Evolutionary conservation across 2,797 vertebrate genomes (phyloP).

Genomic region (Periparus ater): DNA sequence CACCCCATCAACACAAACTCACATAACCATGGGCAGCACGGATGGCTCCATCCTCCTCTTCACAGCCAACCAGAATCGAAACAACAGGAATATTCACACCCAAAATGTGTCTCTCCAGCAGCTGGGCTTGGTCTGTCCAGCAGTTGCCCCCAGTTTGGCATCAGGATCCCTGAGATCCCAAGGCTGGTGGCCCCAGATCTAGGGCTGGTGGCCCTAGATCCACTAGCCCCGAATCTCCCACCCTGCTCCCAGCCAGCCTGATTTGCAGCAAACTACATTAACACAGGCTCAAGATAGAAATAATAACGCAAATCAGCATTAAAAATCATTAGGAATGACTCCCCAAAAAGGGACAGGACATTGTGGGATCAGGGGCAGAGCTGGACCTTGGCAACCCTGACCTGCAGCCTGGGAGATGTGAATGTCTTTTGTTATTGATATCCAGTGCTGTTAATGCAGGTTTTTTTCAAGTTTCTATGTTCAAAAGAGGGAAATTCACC

Average conservation of each 20-base stretch:
- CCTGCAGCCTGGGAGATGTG: not conserved
- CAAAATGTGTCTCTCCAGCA: not conserved
- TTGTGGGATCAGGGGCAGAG: too few species aligned
- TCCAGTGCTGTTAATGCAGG: not conserved
- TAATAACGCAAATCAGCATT: not conserved
- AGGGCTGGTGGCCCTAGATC: not conserved
- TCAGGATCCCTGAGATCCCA: not conserved
- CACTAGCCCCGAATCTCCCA: too few species aligned
- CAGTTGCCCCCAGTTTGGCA: not conserved
- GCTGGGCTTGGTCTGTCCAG: not conserved
- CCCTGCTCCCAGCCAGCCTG: not conserved
- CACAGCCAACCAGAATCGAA: not conserved
- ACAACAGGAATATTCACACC: not conserved
- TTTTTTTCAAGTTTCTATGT: not conserved
- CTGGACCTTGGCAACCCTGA: not conserved
- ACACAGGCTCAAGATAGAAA: not conserved
- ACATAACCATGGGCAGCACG: fast-evolving
- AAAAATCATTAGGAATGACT: not conserved
- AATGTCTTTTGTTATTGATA: not conserved
- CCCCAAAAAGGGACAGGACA: not conserved
- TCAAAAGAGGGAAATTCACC: not conserved
- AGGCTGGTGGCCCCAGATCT: not conserved
- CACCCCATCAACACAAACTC: not conserved
- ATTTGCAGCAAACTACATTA: not conserved
- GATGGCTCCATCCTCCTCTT: not conserved